phyloP scores from a whole-genome alignment of 1,140 invertebrate species.

The Campoletis sonorensis region DNA sequence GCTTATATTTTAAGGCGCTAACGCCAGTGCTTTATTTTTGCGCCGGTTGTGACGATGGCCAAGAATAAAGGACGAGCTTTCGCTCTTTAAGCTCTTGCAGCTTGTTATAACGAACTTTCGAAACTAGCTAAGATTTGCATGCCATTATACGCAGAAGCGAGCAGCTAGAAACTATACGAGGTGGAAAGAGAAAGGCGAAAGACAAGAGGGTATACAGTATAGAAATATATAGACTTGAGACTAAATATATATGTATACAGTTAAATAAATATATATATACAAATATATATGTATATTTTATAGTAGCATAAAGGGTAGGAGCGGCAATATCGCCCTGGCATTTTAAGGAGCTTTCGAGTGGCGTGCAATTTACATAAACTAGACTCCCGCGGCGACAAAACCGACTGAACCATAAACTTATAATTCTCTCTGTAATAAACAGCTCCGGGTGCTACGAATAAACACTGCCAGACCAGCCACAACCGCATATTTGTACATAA shows the following conservation, averaged over 20 bases:
- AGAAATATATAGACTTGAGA: not conserved
- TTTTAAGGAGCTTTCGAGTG: constrained; percentile 55
- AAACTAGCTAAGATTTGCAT: constrained; percentile 66
- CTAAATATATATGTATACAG: not conserved
- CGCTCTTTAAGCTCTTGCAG: constrained; percentile 51
- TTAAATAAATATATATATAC: too few species aligned
- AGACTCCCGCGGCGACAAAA: constrained; percentile 59
- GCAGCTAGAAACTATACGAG: constrained; percentile 24
- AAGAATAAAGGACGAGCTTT: constrained; percentile 33
- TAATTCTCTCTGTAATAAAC: constrained; percentile 55
- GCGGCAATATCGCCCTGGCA: constrained; percentile 56
- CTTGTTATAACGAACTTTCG: constrained; percentile 64
- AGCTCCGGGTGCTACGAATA: constrained; percentile 22
- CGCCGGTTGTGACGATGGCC: not conserved
- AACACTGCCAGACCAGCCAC: constrained; percentile 3
- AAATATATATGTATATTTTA: not conserved
- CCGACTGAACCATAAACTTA: constrained; percentile 58
- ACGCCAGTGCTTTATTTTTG: constrained; percentile 6
- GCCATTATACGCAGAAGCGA: constrained; percentile 52
- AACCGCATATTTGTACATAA: not conserved
- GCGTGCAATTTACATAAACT: constrained; percentile 63
- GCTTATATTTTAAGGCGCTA: not conserved
- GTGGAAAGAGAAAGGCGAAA: constrained; percentile 25
- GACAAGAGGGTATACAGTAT: constrained; percentile 8
- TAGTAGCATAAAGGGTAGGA: not conserved